Conservation (phyloP, 2,797 vertebrate genomes). For the Sebastes reedi region DNA sequence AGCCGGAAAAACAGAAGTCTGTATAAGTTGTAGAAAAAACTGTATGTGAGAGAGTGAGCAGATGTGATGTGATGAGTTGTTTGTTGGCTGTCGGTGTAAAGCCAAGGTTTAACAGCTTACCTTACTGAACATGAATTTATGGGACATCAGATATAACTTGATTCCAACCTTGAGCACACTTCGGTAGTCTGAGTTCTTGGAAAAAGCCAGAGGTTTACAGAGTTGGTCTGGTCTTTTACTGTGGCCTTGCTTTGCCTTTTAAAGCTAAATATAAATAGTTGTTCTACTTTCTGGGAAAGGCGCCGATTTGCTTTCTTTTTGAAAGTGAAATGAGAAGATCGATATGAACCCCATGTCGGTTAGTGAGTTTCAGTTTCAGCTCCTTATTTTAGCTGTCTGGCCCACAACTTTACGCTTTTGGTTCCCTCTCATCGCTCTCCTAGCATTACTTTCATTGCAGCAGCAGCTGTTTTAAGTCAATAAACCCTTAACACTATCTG, state of each 20-base stretch:
- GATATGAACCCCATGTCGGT: too few relatives aligned
- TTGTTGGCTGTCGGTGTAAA: constrained; percentile 16
- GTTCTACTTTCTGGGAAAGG: not conserved
- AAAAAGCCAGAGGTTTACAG: not conserved
- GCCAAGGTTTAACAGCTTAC: constrained; percentile 23
- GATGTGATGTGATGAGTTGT: constrained; percentile 13
- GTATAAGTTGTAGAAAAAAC: constrained; percentile 32
- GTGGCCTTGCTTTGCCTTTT: not conserved
- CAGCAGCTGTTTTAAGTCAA: too few relatives aligned
- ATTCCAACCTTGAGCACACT: not conserved
- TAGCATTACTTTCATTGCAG: too few relatives aligned
- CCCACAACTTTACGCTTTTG: too few relatives aligned
- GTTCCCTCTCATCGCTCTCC: too few relatives aligned
- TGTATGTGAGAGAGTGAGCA: constrained; percentile 17
- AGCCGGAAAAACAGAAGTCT: constrained; percentile 7
- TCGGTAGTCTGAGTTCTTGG: not conserved
- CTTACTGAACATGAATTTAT: constrained; percentile 20
- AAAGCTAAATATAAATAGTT: not conserved
- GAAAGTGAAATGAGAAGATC: too few relatives aligned
- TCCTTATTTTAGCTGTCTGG: too few relatives aligned
- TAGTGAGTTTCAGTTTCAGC: too few relatives aligned
- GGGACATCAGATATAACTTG: constrained; percentile 29
- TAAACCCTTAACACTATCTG: too few relatives aligned
- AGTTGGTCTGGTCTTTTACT: not conserved
- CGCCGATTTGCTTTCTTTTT: not conserved